Base-by-base conservation (phyloP, 2,797 vertebrate genomes). In the Triplophysa yarkandensis region DNA sequence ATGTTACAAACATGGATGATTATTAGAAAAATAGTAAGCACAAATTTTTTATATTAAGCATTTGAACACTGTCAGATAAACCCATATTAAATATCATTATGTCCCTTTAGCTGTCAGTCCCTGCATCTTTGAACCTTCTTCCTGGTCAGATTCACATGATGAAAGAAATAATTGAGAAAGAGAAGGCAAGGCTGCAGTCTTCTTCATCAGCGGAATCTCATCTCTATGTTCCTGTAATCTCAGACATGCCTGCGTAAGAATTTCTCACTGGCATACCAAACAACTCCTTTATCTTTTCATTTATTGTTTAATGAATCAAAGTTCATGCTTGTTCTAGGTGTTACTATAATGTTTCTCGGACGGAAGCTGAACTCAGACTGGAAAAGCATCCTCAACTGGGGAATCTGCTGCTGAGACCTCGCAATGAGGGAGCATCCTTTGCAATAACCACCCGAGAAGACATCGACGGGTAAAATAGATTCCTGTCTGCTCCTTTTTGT, bases 91-190 rank as follows among this genome's bases (percentile, higher is more conserved):
- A 10, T 44, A 6, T 17, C 17, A n/a, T 21, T 75, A 19, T 71
- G 65, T 82, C 60, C 32, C 10, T 32, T 17, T 76, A 97, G 95
- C 83, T 93, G 66, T 82, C 82, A 0, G 84, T 96, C 0, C 94
- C 95, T 0, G 25, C 44, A 13, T 86, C 77, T 30, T 80, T 95
- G 39, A 93, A 80, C 74, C 88, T 97, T 85, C 90, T 97, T 2
- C 95, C 95, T 0, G 95, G 95, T 1, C 95, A 95, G 81, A 7
- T 91, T 55, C 86, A 87, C 57, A 89, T 88, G 85, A 85, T 98
- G 44, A 88, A 68, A 1, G 92, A 91, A 62, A 87, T 83, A 0
- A 78, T 95, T 23, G 72, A 89, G 2, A 85, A 82, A 32, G 95
- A 96, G 81, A 85, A 16, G 6, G 74, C 84, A 9, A 88, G 92